A percentile compares a stretch with the other conserved stretches of the same genome.
Conservation (phyloP, 2,888 invertebrate genomes). For the Mycalesis mineus region DNA sequence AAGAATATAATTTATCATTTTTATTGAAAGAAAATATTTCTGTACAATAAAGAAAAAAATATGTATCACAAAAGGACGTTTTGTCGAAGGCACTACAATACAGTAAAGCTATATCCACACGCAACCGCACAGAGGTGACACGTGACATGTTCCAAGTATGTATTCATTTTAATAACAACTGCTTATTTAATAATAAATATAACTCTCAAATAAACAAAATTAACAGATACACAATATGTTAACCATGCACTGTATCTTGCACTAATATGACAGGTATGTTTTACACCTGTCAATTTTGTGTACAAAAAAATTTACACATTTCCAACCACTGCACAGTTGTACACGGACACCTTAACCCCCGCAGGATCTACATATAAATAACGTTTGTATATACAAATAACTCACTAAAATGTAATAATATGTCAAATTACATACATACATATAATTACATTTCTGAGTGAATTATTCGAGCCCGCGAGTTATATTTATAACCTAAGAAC, state of each 20-base stretch:
- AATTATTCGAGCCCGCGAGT: slow-evolving; percentile 17
- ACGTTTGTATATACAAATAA: neutral
- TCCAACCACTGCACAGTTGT: neutral
- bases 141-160: no score
- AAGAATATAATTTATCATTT: slow-evolving; percentile 36
- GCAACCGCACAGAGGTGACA: neutral
- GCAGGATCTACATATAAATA: slow-evolving; percentile 6
- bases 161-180: no score
- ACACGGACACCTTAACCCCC: neutral
- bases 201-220: no score
- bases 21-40: slow-evolving; percentile 71
- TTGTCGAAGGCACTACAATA: slow-evolving; percentile 64
- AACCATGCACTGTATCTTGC: no score
- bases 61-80: slow-evolving; percentile 75
- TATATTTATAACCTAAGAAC: slow-evolving; percentile 46
- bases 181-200: no score
- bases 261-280: no score
- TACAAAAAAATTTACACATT: no score
- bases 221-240: no score
- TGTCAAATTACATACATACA: slow-evolving; percentile 4
- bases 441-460: slow-evolving; percentile 20
- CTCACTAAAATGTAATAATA: slow-evolving; percentile 2
- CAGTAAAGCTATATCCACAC: slow-evolving; percentile 17
- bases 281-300: no score
- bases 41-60: slow-evolving; percentile 66